These are phyloP conservation scores for Lochmaea capreae DNA, from an alignment of 2,888 invertebrate genomes.

Conservation along the genomic window DNA sequence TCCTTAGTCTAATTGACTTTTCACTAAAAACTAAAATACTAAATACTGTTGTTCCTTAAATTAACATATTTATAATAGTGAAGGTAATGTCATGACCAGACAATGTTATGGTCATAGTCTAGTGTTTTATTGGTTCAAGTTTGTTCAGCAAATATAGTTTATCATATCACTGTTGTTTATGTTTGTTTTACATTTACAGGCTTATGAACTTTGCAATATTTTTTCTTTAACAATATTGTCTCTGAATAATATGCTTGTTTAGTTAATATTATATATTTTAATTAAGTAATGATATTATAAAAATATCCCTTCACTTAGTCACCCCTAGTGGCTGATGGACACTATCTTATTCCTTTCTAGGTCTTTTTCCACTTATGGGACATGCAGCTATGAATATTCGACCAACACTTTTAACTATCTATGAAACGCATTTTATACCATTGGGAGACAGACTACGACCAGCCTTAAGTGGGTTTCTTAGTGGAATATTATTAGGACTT, in stretches of 20 bases:
- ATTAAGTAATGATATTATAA: no score
- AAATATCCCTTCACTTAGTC: no score
- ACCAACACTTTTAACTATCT: constrained; percentile 82
- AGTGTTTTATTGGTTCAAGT: background rate
- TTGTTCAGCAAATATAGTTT: background rate
- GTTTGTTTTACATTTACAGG: background rate
- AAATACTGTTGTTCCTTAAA: no score
- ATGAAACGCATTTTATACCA: constrained; percentile 89
- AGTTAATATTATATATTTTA: no score
- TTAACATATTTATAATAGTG: no score
- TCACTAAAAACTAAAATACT: no score
- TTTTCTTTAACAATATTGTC: background rate
- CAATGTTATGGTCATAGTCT: constrained; percentile 11
- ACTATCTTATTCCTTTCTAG: constrained; percentile 61
- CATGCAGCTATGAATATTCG: constrained; percentile 92
- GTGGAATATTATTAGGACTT: constrained; percentile 87
- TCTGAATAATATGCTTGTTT: no score
- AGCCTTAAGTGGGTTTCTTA: constrained; percentile 87
- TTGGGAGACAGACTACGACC: constrained; percentile 81
- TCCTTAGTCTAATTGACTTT: no score
- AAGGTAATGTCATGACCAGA: background rate
- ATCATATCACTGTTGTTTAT: background rate
- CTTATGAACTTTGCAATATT: no score
- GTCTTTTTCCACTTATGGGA: constrained; percentile 88
- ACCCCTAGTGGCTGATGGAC: no score